phyloP scores from a whole-genome alignment of 2,888 invertebrate genomes.

The Micoletzkya japonica region DNA sequence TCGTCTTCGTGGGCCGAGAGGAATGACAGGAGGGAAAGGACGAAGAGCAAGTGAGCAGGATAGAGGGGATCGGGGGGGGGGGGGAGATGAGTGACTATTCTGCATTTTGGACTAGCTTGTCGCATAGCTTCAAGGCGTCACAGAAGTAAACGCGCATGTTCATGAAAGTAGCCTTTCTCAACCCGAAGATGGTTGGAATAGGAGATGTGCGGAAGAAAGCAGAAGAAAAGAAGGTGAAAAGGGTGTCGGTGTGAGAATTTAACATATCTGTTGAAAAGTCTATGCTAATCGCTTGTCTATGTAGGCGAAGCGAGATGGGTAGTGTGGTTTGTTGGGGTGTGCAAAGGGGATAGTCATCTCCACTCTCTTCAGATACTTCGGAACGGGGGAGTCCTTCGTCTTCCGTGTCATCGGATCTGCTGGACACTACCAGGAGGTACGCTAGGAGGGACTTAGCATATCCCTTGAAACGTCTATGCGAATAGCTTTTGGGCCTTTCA shows the following conservation, averaged over 20 bases:
- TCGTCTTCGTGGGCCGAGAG: slow-evolving; percentile 57
- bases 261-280: too few species aligned
- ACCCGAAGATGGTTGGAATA: background rate
- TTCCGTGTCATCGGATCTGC: slow-evolving; percentile 36
- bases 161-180: too few species aligned
- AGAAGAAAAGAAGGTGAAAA: too few species aligned
- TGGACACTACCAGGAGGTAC: slow-evolving; percentile 8
- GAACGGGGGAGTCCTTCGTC: slow-evolving; percentile 60
- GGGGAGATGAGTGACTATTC: background rate
- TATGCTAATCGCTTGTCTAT: too few species aligned
- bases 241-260: too few species aligned
- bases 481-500: background rate
- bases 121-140: too few species aligned
- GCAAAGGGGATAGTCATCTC: background rate
- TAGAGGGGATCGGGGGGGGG: background rate
- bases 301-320: background rate
- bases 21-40: slow-evolving; percentile 54
- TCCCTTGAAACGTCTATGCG: background rate
- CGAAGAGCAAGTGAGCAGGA: slow-evolving; percentile 39
- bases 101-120: too few species aligned
- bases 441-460: background rate
- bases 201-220: too few species aligned
- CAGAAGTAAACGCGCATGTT: too few species aligned
- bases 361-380: slow-evolving; percentile 42
- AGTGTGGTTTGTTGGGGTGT: background rate